phyloP scores from a whole-genome alignment of 2,797 vertebrate genomes.

The Coregonus ussuriensis region DNA sequence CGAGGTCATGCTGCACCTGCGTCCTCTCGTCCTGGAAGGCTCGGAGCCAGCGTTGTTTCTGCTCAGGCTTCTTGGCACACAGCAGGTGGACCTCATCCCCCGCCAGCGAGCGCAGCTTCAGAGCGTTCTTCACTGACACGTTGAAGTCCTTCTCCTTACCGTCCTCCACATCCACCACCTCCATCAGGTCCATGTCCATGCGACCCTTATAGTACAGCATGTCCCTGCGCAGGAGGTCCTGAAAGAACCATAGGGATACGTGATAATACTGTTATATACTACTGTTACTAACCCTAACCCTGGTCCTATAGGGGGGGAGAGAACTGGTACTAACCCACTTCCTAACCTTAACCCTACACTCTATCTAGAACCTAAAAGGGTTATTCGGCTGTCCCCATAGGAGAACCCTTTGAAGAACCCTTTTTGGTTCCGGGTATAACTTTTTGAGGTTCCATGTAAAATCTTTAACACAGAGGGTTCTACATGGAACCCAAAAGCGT shows the following conservation, averaged over 20 bases:
- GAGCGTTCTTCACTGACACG: slow-evolving; percentile 87
- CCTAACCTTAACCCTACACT: not conserved
- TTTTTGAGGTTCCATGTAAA: too few relatives aligned
- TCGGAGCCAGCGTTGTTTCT: slow-evolving; percentile 91
- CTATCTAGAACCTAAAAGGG: not conserved
- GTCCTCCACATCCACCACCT: slow-evolving; percentile 88
- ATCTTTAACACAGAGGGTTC: too few relatives aligned
- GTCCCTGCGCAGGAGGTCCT: slow-evolving; percentile 93
- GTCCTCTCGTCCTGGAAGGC: slow-evolving; percentile 89
- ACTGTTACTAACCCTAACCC: slow-evolving; percentile 53
- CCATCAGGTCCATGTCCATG: slow-evolving; percentile 89
- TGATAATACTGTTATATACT: too few relatives aligned
- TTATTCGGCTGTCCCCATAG: not conserved
- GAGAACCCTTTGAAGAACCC: too few relatives aligned
- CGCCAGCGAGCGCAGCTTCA: slow-evolving; percentile 80
- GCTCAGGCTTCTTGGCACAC: slow-evolving; percentile 91
- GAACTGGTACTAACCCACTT: not conserved
- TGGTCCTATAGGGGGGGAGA: slow-evolving; percentile 77
- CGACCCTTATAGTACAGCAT: slow-evolving; percentile 95
- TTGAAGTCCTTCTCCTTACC: slow-evolving; percentile 93
- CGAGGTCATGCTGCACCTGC: slow-evolving; percentile 88
- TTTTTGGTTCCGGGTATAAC: too few relatives aligned
- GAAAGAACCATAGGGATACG: too few relatives aligned
- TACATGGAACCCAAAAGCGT: too few relatives aligned
- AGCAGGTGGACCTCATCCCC: slow-evolving; percentile 85